Conservation (phyloP, 2,797 vertebrate genomes). For the Brachyalestes nurse region DNA sequence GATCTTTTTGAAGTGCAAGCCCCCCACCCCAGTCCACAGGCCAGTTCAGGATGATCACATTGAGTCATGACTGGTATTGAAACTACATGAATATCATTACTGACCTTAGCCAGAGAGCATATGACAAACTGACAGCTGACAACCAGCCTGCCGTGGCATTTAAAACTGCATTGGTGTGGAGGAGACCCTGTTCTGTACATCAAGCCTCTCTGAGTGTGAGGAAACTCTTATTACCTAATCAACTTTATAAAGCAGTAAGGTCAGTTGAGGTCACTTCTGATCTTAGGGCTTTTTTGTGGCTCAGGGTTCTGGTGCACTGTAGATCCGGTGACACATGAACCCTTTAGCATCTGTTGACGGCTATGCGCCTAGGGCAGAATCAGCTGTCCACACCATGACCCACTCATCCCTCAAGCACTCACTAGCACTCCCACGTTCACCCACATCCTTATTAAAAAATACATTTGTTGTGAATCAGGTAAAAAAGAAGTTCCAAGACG, state of each 20-base stretch:
- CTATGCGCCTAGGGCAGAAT: background rate
- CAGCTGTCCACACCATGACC: slow-evolving; percentile 17
- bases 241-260: background rate
- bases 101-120: slow-evolving; percentile 18
- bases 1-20: background rate
- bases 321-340: background rate
- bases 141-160: background rate
- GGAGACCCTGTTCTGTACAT: background rate
- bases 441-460: background rate
- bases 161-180: background rate
- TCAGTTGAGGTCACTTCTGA: background rate
- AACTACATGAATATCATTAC: background rate
- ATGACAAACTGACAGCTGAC: background rate
- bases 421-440: background rate
- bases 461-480: background rate
- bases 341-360: background rate
- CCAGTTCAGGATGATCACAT: background rate
- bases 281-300: background rate
- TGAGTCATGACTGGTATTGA: background rate
- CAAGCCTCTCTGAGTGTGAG: background rate
- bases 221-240: background rate
- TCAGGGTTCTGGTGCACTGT: background rate
- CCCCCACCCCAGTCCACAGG: background rate
- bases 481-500: background rate
- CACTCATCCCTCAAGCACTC: slow-evolving; percentile 6